Percentiles rank a stretch among this genome's conserved stretches.
Conservation (phyloP, 2,797 vertebrate genomes). For the Hafferia zeledoni region DNA sequence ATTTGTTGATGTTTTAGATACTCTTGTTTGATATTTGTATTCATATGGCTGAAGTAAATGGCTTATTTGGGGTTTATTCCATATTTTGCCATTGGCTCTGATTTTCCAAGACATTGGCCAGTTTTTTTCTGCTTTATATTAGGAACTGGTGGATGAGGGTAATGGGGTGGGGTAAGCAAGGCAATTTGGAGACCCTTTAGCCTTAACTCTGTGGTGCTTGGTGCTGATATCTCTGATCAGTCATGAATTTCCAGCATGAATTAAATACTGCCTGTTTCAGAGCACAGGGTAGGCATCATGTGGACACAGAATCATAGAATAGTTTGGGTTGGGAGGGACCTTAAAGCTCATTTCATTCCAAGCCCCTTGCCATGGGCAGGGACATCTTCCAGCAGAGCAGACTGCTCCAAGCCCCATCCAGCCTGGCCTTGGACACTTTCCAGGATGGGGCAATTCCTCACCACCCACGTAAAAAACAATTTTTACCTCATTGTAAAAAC, state of each 20-base stretch:
- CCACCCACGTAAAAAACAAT: not conserved
- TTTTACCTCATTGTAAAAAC: not conserved
- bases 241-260: not conserved
- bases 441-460: no score
- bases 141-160: not conserved
- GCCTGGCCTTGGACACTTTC: no score
- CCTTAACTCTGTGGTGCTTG: not conserved
- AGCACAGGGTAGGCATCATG: not conserved
- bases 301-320: not conserved
- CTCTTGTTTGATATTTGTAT: constrained; percentile 65
- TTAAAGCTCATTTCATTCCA: not conserved
- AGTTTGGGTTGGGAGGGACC: not conserved
- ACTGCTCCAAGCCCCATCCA: not conserved
- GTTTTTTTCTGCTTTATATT: not conserved
- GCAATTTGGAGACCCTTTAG: not conserved
- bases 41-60: constrained; percentile 46
- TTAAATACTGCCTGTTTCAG: not conserved
- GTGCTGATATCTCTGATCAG: not conserved
- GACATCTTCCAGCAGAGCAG: not conserved
- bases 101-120: not conserved
- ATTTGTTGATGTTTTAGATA: constrained; percentile 67
- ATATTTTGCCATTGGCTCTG: not conserved
- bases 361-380: not conserved
- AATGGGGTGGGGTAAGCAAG: not conserved
- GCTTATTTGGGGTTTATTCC: constrained; percentile 25